phyloP scores from a whole-genome alignment of 2,888 invertebrate genomes.

The Hedychridium roseum region DNA sequence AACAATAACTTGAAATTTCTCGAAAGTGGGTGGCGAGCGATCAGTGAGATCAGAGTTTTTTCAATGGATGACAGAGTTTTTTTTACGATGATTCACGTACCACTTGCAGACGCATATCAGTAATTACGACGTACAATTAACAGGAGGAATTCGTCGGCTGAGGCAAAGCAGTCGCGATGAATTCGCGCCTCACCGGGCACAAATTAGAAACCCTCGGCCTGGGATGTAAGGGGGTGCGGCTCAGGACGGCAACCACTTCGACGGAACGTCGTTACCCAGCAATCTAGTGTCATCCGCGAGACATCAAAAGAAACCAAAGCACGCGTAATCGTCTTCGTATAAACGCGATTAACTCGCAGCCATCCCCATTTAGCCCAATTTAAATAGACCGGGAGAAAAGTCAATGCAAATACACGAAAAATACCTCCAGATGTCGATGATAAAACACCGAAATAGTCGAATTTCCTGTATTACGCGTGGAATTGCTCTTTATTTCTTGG shows the following conservation, averaged over 20 bases:
- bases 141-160: slow-evolving; percentile 40
- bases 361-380: too few species aligned
- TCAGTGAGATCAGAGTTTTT: too few species aligned
- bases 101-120: slow-evolving; percentile 31
- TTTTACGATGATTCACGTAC: slow-evolving; percentile 1
- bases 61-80: too few species aligned
- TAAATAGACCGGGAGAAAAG: too few species aligned
- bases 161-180: slow-evolving; percentile 38
- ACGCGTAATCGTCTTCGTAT: slow-evolving; percentile 44
- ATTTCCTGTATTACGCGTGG: too few species aligned
- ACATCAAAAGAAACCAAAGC: slow-evolving; percentile 52
- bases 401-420: too few species aligned
- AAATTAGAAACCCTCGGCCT: slow-evolving; percentile 45
- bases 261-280: slow-evolving; percentile 41
- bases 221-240: slow-evolving; percentile 4
- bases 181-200: slow-evolving; percentile 48
- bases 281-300: slow-evolving; percentile 50
- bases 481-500: too few species aligned
- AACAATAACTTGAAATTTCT: too few species aligned
- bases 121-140: slow-evolving; percentile 44
- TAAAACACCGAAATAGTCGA: too few species aligned
- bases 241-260: slow-evolving; percentile 32
- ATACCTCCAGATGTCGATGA: too few species aligned
- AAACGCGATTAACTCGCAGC: too few species aligned
- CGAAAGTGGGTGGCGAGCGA: too few species aligned